Percentiles rank a stretch among this genome's conserved stretches.
Conservation (phyloP, 2,888 invertebrate species). For the Eupithecia centaureata region DNA sequence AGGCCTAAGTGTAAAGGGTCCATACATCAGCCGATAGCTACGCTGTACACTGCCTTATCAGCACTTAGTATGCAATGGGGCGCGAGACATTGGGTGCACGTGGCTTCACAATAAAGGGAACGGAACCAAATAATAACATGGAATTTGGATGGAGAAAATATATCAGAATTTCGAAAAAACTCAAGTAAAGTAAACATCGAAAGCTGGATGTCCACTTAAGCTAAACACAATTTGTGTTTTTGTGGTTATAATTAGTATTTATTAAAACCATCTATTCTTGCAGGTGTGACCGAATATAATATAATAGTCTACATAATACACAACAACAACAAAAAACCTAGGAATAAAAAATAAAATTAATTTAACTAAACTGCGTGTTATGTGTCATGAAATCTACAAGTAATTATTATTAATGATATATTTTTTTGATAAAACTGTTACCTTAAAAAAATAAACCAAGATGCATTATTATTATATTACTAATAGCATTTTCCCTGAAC, state of each 20-base stretch:
- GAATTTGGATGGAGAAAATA: neutral
- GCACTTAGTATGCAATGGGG: constrained; percentile 2
- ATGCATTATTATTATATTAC: neutral
- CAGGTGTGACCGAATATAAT: no score
- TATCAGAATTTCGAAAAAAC: neutral
- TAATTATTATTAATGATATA: neutral
- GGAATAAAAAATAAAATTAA: neutral
- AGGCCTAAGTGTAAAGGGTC: neutral
- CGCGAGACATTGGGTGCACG: constrained; percentile 1
- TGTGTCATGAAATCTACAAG: neutral
- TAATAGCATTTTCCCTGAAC: neutral
- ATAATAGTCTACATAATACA: no score
- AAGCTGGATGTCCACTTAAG: no score
- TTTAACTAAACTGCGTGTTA: neutral
- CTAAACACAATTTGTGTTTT: no score
- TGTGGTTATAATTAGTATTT: no score
- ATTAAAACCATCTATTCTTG: no score
- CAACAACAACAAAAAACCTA: no score
- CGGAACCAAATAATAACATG: neutral
- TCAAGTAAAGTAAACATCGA: no score
- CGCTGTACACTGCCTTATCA: neutral
- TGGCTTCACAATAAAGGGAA: neutral
- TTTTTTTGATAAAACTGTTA: neutral
- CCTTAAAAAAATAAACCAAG: neutral
- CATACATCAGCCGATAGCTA: neutral